Evolutionary conservation across 2,888 invertebrate genomes (phyloP), one percentile per base, ranked within the genome.

Genomic region (Rhingia campestris): DNA sequence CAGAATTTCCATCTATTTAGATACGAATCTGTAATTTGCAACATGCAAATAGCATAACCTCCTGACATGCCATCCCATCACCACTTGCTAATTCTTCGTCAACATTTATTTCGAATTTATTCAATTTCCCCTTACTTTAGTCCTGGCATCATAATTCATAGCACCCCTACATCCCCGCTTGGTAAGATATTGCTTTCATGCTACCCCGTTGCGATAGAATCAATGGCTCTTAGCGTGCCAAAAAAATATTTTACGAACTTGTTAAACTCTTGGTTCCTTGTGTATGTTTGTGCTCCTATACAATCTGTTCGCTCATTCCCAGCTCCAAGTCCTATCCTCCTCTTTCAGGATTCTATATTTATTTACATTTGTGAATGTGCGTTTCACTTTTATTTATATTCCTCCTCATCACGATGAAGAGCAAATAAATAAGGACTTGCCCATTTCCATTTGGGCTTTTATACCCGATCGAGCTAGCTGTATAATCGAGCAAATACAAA

Each of bases 331-430:
- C 59, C 2, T 14, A 22, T 35, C 51, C 41, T 5, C 35, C 6
- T 12, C 32, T 10, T 14, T 22, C 22, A 22, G 22, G 37, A 12
- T 33, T 47, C n/a, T 51, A 47, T 67, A 53, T 75, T 75, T 67
- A 53, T 67, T 59, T 43, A 67, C 66, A 41, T 32, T 58, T 43
- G 51, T 14, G 67, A 59, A 63, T 67, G 76, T 76, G 47, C 61
- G 67, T 69, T 67, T 53, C 61, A 67, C 32, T 59, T 69, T 69
- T 76, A 76, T 76, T 76, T 76, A 61, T 74, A 59, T 74, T 74
- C 32, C 53, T 69, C 39, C 33, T 67, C 76, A 61, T 75, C 75
- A 75, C 51, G 51, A 74, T 58, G 75, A 75, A 47, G 35, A 66
- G 66, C 61, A 76, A 67, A 72, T 72, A 81, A 76, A 81, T 35